Base-by-base conservation (phyloP, 2,888 invertebrate genomes). In the Stomorhina lunata region DNA sequence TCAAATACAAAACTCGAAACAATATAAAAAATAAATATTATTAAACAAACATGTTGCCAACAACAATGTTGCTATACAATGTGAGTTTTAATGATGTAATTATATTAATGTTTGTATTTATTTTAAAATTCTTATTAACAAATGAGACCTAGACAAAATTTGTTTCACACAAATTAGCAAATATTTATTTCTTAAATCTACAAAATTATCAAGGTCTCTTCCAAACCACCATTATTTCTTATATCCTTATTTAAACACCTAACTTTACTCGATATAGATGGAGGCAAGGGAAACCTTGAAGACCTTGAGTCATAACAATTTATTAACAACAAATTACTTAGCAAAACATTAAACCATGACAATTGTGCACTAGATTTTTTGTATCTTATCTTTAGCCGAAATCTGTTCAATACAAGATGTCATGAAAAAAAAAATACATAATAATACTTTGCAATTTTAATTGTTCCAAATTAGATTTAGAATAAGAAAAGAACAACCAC, bases 391-490 rank as follows among this genome's bases (percentile, higher is more conserved):
- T 68, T 1, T 29, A 32, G 4, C n/a, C 15, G 20, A 65, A 50
- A 76, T 76, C 68, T 76, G 15, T 59, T 66, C 29, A 37, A n/a
- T 9, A 34, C 20, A 2, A 32, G 43, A 45, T 55, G 20, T 37
- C 40, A 50, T 68, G 37, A 59, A 57, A 68, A 59, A 12, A 12
- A 25, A 34, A n/a, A 37, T 37, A 29, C 15, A 43, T 7, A 22
- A 9, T 10, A 59, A 48, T 7, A 27, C 22, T 22, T 25, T 40
- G 4, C 17, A 53, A 27, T 69, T 69, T 69, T 77, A 77, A 77
- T 77, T 77, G 45, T 77, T 61, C 53, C 15, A 63, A 69, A 69
- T 77, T 69, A 53, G 77, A 69, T 77, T 53, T 25, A 40, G 6
- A 2, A 27, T 1, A 25, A 1, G 43, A 37, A 22, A 50, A 59